Evolutionary conservation across 1,140 invertebrate species (phyloP), one percentile per base, ranked within the genome.

Genomic region (Drosophila nannoptera): DNA sequence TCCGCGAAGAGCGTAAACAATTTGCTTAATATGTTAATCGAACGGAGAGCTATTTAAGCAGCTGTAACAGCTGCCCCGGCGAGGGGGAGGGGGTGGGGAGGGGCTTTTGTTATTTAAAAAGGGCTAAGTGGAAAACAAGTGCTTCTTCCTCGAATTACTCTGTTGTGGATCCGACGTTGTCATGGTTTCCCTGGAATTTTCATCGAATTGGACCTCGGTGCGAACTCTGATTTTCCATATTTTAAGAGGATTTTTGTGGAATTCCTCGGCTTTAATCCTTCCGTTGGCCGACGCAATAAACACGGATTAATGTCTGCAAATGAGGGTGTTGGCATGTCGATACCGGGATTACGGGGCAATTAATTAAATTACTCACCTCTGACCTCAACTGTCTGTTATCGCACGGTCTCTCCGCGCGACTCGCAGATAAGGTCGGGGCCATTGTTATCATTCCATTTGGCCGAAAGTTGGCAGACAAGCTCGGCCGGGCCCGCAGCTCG

Each of bases 291-390:
- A 3, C 22, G 3, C 22, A 2, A 22, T 22, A 22, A 22, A 2
- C 22, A 2, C 22, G 22, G 22, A 22, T 22, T 2, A 22, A 22
- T 22, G 22, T 14, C 12, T 43, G 40, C 40, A 43, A 16, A n/a
- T 9, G 40, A 43, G 7, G n/a, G 40, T 43, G 14, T 16, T 7
- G 3, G 40, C 40, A 16, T 12, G 49, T 16, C n/a, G 14, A 16
- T 12, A 12, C 7, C 12, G 22, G 9, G 14, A 29, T 38, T 53
- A 53, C 22, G 36, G 50, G 0, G 8, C 11, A 16, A 7, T 53
- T 53, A 53, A 53, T 53, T 29, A 38, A 53, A 38, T 53, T 53
- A 48, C 35, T 40, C 11, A 53, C 11, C 35, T 53, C 33, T 36
- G 14, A 36, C 12, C 5, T 12, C 14, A n/a, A 12, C 35, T n/a